phyloP scores from a whole-genome alignment of 2,888 invertebrate species.

The Leptinotarsa haldemani region DNA sequence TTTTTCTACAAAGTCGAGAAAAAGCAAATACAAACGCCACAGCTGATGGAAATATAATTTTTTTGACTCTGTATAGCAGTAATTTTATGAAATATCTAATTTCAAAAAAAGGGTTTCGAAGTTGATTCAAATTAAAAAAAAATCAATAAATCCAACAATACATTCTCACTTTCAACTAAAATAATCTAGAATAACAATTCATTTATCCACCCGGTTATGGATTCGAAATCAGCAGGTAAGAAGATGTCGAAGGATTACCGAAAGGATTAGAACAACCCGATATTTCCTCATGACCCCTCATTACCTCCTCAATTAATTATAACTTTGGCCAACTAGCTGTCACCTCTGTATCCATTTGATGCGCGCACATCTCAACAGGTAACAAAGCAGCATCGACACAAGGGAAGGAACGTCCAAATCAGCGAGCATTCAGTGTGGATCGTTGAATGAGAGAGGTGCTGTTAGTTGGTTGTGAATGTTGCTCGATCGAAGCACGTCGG shows the following conservation, averaged over 20 bases:
- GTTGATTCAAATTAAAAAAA: no score
- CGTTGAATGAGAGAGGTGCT: not conserved
- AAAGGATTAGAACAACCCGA: not conserved
- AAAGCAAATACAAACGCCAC: no score
- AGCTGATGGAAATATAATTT: no score
- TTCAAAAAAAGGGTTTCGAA: no score
- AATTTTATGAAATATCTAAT: no score
- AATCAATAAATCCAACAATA: no score
- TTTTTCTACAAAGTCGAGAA: no score
- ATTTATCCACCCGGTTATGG: not conserved
- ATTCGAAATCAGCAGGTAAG: not conserved
- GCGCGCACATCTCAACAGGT: slow-evolving; percentile 6
- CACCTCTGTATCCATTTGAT: not conserved
- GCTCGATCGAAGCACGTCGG: not conserved
- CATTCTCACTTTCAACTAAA: no score
- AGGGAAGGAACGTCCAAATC: no score
- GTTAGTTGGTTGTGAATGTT: not conserved
- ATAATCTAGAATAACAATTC: not conserved
- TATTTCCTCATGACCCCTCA: not conserved
- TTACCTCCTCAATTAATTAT: slow-evolving; percentile 4
- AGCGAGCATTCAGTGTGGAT: not conserved
- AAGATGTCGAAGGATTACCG: not conserved
- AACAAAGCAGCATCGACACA: not conserved
- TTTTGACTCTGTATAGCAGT: no score
- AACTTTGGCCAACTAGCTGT: not conserved